These are phyloP conservation scores for Percopsis omiscomaycus DNA, from an alignment of 2,797 vertebrate genomes.

Conservation along the genomic window DNA sequence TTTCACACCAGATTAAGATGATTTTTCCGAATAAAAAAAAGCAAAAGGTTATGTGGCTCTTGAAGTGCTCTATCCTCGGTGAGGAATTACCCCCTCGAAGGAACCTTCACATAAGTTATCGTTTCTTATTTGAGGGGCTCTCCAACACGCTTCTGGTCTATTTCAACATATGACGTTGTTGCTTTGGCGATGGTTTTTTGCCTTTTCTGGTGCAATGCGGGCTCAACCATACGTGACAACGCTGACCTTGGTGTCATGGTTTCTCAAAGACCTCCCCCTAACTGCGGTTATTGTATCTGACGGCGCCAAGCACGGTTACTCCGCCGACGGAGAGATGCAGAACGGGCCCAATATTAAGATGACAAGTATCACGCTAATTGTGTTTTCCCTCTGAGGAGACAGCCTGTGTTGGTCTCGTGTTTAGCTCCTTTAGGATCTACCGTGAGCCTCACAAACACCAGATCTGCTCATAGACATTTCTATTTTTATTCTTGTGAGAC, in stretches of 20 bases:
- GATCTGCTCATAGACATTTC: neutral
- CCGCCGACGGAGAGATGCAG: slow-evolving; percentile 28
- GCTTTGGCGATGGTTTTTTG: neutral
- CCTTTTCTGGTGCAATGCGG: slow-evolving; percentile 2
- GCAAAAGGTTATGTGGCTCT: slow-evolving; percentile 27
- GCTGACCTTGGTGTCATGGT: slow-evolving; percentile 55
- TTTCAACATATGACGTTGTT: slow-evolving; percentile 13
- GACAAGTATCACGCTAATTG: slow-evolving; percentile 54
- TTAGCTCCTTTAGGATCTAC: slow-evolving; percentile 7
- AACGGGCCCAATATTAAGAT: slow-evolving; percentile 49
- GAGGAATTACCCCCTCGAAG: slow-evolving; percentile 11
- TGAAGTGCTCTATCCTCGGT: slow-evolving; percentile 4
- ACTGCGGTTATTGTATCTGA: slow-evolving; percentile 46
- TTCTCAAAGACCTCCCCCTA: slow-evolving; percentile 35
- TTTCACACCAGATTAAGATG: slow-evolving; percentile 19
- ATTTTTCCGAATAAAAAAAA: slow-evolving; percentile 7
- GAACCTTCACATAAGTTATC: neutral
- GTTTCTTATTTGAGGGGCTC: neutral
- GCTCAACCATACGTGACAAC: slow-evolving; percentile 48
- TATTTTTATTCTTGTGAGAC: too few relatives aligned
- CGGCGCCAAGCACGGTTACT: slow-evolving; percentile 48
- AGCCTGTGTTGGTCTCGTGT: slow-evolving; percentile 15
- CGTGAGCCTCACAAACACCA: slow-evolving; percentile 19
- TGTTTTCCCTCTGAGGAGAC: slow-evolving; percentile 30
- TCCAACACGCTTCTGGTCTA: neutral